phyloP scores from a whole-genome alignment of 2,888 invertebrate species.

The Limenitis camilla region DNA sequence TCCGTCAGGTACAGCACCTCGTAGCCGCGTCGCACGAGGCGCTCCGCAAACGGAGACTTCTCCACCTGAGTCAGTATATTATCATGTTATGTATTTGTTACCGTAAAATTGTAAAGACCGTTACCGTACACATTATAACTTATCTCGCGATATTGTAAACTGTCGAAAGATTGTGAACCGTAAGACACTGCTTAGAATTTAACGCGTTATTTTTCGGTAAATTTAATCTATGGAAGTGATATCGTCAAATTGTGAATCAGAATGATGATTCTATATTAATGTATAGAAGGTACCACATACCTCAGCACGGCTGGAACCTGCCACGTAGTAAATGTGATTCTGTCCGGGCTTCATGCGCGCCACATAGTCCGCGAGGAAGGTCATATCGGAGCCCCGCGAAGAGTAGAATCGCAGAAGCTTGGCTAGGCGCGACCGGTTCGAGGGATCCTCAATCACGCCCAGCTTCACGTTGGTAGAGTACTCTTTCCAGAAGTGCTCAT shows the following conservation, averaged over 20 bases:
- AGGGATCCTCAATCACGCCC: slow-evolving; percentile 98
- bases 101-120: no score
- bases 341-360: slow-evolving; percentile 96
- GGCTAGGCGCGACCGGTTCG: slow-evolving; percentile 95
- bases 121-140: no score
- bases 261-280: no score
- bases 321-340: slow-evolving; percentile 96
- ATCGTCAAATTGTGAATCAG: no score
- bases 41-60: slow-evolving; percentile 96
- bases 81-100: no score
- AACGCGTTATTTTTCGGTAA: no score
- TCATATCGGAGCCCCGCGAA: slow-evolving; percentile 79
- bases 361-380: slow-evolving; percentile 91
- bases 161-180: no score
- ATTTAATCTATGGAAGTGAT: no score
- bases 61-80: slow-evolving; percentile 74
- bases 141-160: no score
- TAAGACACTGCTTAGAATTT: no score
- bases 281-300: no score
- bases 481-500: slow-evolving; percentile 98
- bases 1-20: slow-evolving; percentile 96
- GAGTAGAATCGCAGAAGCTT: slow-evolving; percentile 94
- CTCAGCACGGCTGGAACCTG: slow-evolving; percentile 89
- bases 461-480: slow-evolving; percentile 98
- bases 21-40: slow-evolving; percentile 92